Percentiles rank a stretch among this genome's conserved stretches.
phyloP scores from a whole-genome alignment of 1,140 invertebrate species.

The Thaumetopoea pityocampa region DNA sequence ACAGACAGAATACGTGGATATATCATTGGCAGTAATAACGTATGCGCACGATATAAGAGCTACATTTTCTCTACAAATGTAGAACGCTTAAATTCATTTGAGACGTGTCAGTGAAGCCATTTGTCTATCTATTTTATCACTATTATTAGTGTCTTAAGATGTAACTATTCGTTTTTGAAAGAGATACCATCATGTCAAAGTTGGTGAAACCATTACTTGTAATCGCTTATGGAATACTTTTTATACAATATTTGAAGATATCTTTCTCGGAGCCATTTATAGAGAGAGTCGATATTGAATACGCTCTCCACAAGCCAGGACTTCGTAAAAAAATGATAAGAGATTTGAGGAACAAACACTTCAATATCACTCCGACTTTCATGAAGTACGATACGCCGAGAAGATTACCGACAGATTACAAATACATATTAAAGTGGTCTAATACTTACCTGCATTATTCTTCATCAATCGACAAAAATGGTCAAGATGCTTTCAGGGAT shows the following conservation, averaged over 20 bases:
- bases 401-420: slow-evolving; percentile 43
- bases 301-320: slow-evolving; percentile 24
- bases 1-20: too few species aligned
- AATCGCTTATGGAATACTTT: slow-evolving; percentile 27
- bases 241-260: slow-evolving; percentile 34
- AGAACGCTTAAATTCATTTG: too few species aligned
- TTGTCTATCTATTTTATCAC: too few species aligned
- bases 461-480: slow-evolving; percentile 22
- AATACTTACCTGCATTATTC: slow-evolving; percentile 27
- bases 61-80: too few species aligned
- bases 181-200: slow-evolving; percentile 29
- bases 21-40: too few species aligned
- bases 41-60: too few species aligned
- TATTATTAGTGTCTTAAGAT: too few species aligned
- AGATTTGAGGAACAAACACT: slow-evolving; percentile 15
- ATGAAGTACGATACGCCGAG: slow-evolving; percentile 20
- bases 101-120: too few species aligned
- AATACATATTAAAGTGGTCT: slow-evolving; percentile 48
- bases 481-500: slow-evolving; percentile 37
- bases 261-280: slow-evolving; percentile 18
- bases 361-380: slow-evolving; percentile 15
- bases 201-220: slow-evolving; percentile 29
- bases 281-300: slow-evolving; percentile 38
- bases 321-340: slow-evolving; percentile 1
- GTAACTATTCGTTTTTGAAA: too few species aligned